Conservation (phyloP, 2,113 vertebrate species). For the Chaetodon trifascialis region DNA sequence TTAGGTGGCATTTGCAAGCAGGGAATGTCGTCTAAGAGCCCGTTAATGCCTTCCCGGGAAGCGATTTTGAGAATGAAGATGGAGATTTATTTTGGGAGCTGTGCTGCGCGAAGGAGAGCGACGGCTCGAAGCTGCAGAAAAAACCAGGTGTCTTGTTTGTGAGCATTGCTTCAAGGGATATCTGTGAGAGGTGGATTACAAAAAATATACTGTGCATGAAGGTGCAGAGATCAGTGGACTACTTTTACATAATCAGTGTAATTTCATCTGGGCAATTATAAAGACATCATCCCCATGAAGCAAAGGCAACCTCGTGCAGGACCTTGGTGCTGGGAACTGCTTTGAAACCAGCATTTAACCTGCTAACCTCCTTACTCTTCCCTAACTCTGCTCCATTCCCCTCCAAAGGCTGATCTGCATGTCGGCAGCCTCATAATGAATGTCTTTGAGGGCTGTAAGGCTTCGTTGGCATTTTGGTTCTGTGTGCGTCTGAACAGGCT, state of each 20-base stretch:
- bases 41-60: slow-evolving; percentile 15
- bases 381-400: slow-evolving; percentile 29
- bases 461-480: slow-evolving; percentile 47
- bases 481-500: slow-evolving; percentile 25
- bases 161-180: slow-evolving; percentile 36
- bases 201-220: slow-evolving; percentile 10
- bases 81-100: slow-evolving; percentile 49
- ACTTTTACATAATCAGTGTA: slow-evolving; percentile 33
- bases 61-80: slow-evolving; percentile 36
- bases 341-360: slow-evolving; percentile 15
- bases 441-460: slow-evolving; percentile 46
- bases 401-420: slow-evolving; percentile 59
- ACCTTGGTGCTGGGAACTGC: slow-evolving; percentile 5
- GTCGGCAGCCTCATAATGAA: slow-evolving; percentile 52
- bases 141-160: slow-evolving; percentile 33
- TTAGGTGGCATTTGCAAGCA: slow-evolving; percentile 39
- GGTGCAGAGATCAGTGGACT: slow-evolving; percentile 6
- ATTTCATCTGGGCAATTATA: slow-evolving; percentile 43
- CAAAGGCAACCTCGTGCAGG: neutral
- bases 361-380: slow-evolving; percentile 19
- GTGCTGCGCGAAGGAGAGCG: neutral
- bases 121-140: slow-evolving; percentile 33
- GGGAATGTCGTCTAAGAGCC: slow-evolving; percentile 30
- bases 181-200: slow-evolving; percentile 29
- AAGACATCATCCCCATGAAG: slow-evolving; percentile 4